Evolutionary conservation across 2,113 vertebrate species (phyloP).

Genomic region (Salvelinus fontinalis): DNA sequence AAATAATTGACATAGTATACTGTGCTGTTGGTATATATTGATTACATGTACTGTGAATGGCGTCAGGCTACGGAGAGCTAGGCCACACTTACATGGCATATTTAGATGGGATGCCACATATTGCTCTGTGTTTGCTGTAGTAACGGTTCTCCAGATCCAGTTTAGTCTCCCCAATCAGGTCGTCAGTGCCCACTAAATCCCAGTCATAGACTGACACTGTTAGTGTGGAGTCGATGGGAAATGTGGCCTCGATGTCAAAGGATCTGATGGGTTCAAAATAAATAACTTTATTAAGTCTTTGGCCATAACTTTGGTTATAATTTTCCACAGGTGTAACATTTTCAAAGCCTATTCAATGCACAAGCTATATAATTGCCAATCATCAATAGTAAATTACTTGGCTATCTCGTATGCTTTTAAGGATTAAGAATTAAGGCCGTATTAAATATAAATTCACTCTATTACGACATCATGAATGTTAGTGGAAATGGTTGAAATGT

Average conservation of each 20-base stretch:
- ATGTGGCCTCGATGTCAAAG: slow-evolving; percentile 94
- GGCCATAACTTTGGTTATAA: too few relatives aligned
- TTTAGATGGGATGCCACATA: slow-evolving; percentile 84
- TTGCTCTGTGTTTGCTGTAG: slow-evolving; percentile 97
- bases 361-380: too few relatives aligned
- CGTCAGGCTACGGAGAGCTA: not conserved
- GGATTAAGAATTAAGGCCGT: too few relatives aligned
- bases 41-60: too few relatives aligned
- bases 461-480: not conserved
- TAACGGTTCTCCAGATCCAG: slow-evolving; percentile 98
- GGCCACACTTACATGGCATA: slow-evolving; percentile 82
- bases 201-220: slow-evolving; percentile 94
- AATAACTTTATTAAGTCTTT: slow-evolving; percentile 33
- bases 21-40: not conserved
- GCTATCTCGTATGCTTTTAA: too few relatives aligned
- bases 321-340: too few relatives aligned
- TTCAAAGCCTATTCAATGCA: too few relatives aligned
- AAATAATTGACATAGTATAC: too few relatives aligned
- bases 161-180: slow-evolving; percentile 96
- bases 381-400: too few relatives aligned
- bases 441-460: too few relatives aligned
- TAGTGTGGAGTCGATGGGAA: slow-evolving; percentile 97
- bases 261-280: slow-evolving; percentile 72
- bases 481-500: too few relatives aligned
- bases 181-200: slow-evolving; percentile 95